Conservation (phyloP, 1,140 invertebrate species). For the Leptonema lineaticorne region DNA sequence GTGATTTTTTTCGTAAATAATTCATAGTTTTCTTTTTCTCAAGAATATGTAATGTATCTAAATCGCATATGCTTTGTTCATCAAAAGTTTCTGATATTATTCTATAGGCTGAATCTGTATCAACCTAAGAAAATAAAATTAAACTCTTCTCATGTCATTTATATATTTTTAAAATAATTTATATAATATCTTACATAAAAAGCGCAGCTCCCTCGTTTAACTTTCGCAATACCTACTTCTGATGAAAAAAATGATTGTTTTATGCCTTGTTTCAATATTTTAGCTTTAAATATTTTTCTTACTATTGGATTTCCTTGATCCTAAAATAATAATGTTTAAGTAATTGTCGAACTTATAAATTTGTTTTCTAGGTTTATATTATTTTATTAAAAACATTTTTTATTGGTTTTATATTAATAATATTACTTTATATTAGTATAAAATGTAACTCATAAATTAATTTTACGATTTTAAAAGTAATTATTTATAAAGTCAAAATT, state of each 20-base stretch:
- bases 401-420: no score
- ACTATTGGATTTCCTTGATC: background rate
- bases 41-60: background rate
- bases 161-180: background rate
- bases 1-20: background rate
- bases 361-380: no score
- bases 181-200: background rate
- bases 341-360: no score
- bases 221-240: background rate
- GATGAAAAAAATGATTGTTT: background rate
- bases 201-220: background rate
- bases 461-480: background rate
- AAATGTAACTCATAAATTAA: background rate
- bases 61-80: background rate
- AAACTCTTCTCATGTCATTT: background rate
- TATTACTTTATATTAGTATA: no score
- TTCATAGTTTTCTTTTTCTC: background rate
- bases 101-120: background rate
- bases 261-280: background rate
- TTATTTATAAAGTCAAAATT: background rate
- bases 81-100: background rate
- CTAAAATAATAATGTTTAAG: no score
- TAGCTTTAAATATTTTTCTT: background rate
- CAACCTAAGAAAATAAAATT: background rate
- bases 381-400: no score